These are phyloP conservation scores for Medauroidea extradentata DNA, from an alignment of 1,140 invertebrate genomes.

Conservation along the genomic window DNA sequence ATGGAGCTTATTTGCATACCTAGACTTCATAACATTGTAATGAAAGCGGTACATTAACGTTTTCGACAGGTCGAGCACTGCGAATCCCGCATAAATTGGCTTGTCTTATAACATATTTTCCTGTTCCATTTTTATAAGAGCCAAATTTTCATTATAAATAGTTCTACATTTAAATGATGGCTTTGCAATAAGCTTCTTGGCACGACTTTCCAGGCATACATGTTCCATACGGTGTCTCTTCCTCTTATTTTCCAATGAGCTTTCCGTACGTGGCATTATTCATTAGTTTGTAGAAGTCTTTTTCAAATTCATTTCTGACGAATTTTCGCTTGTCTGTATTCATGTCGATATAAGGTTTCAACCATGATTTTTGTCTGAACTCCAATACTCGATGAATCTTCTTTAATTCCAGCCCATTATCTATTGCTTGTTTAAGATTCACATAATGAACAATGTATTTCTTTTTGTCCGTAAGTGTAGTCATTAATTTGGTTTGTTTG, in stretches of 20 bases:
- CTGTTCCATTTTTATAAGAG: neutral
- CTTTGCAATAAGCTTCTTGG: constrained; percentile 36
- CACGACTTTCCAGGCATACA: constrained; percentile 30
- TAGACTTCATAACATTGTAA: constrained; percentile 30
- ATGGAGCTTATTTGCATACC: constrained; percentile 29
- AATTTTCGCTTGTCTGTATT: constrained; percentile 32
- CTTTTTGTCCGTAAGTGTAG: constrained; percentile 18
- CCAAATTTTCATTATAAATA: constrained; percentile 21
- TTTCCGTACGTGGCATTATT: constrained; percentile 48
- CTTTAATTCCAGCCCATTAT: constrained; percentile 29
- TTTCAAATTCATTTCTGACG: constrained; percentile 45
- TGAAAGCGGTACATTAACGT: constrained; percentile 35
- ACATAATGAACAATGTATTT: constrained; percentile 35
- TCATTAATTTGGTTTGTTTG: constrained; percentile 22
- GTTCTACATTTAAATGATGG: constrained; percentile 37
- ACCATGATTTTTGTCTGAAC: constrained; percentile 35
- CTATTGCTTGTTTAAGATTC: constrained; percentile 25
- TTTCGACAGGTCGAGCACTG: constrained; percentile 28
- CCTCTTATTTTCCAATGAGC: constrained; percentile 47
- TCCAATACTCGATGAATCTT: constrained; percentile 36
- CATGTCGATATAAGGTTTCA: constrained; percentile 34
- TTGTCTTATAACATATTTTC: constrained; percentile 15
- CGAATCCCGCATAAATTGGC: constrained; percentile 27
- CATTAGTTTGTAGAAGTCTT: constrained; percentile 49
- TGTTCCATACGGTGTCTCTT: constrained; percentile 43